Evolutionary conservation across 2,113 vertebrate genomes (phyloP).

Genomic region (Chloroceryle aenea): DNA sequence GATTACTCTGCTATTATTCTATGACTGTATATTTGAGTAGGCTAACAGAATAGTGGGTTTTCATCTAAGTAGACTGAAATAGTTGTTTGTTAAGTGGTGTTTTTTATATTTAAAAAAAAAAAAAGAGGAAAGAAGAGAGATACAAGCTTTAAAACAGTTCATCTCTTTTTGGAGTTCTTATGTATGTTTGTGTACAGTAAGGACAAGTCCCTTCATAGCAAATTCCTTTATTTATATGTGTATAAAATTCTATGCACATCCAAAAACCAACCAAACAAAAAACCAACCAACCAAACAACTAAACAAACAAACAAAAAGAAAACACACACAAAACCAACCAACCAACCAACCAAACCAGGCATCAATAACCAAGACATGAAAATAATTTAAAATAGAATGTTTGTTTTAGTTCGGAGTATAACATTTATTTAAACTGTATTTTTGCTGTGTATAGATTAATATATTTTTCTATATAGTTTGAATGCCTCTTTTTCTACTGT

Average conservation of each 20-base stretch:
- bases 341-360: too few species aligned
- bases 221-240: not conserved
- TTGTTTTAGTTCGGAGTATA: not conserved
- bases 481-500: not conserved
- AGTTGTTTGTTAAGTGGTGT: accelerated
- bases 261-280: too few species aligned
- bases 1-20: not conserved
- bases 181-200: not conserved
- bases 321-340: too few species aligned
- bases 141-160: not conserved
- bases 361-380: not conserved
- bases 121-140: not conserved
- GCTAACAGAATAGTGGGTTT: not conserved
- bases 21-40: not conserved
- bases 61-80: not conserved
- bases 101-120: not conserved
- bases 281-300: too few species aligned
- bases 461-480: not conserved
- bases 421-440: not conserved
- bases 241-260: not conserved
- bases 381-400: not conserved
- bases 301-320: too few species aligned
- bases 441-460: not conserved
- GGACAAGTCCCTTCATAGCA: not conserved
- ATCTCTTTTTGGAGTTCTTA: not conserved